Evolutionary conservation across 2,113 vertebrate species (phyloP).

Genomic region (Pangasianodon gigas): DNA sequence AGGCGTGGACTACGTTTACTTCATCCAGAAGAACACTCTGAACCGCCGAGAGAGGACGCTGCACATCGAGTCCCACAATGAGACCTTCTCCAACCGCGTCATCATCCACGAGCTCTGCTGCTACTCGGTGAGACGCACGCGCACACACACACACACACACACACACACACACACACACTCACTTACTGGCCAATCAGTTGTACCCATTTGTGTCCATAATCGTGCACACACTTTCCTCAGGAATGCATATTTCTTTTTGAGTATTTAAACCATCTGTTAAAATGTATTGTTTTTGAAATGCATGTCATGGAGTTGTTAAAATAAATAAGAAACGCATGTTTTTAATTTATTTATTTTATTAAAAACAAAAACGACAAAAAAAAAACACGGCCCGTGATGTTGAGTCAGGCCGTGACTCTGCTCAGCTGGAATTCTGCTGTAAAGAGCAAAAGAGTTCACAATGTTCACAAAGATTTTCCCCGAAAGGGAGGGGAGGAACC

Average conservation of each 20-base stretch:
- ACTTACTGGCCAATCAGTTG: too few species aligned
- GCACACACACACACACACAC: not conserved
- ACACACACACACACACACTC: not conserved
- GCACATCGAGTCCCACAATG: conserved; percentile 93
- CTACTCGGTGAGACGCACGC: conserved; percentile 82
- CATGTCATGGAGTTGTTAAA: not conserved
- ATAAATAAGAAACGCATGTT: not conserved
- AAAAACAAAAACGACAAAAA: too few species aligned
- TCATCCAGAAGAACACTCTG: conserved; percentile 92
- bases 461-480: not conserved
- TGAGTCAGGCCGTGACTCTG: not conserved
- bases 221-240: not conserved
- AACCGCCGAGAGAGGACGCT: conserved; percentile 88
- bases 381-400: not conserved
- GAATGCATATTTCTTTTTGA: not conserved
- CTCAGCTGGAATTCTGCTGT: not conserved
- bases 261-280: not conserved
- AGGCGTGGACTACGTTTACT: conserved; percentile 95
- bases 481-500: not conserved
- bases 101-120: conserved; percentile 91
- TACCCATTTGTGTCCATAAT: too few species aligned
- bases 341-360: not conserved
- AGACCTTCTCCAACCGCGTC: conserved; percentile 93
- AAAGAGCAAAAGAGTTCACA: not conserved
- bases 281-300: not conserved